phyloP scores from a whole-genome alignment of 2,797 vertebrate species.

The Lacerta bilineata region DNA sequence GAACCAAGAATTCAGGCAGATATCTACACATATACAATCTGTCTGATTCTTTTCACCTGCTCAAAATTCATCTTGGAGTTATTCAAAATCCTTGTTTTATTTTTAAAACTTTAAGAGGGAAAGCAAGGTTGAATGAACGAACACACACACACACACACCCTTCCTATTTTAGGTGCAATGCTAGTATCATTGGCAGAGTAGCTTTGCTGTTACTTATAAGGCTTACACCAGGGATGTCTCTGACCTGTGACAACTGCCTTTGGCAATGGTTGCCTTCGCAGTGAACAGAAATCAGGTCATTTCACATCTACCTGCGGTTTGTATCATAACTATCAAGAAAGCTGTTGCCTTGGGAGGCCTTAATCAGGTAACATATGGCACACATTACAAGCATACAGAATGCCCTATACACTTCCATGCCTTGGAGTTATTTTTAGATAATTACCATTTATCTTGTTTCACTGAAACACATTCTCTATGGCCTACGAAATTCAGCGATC shows the following conservation, averaged over 20 bases:
- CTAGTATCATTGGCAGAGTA: slow-evolving; percentile 43
- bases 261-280: slow-evolving; percentile 67
- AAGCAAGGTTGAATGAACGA: not conserved
- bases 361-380: not conserved
- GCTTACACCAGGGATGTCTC: slow-evolving; percentile 43
- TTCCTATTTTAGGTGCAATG: slow-evolving; percentile 54
- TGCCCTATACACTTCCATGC: not conserved
- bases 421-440: slow-evolving; percentile 4
- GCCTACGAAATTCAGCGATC: not conserved
- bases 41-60: not conserved
- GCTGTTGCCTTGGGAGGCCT: not conserved
- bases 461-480: not conserved
- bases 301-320: slow-evolving; percentile 49
- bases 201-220: slow-evolving; percentile 58
- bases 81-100: not conserved
- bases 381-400: not conserved
- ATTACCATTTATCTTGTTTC: not conserved
- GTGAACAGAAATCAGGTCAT: slow-evolving; percentile 55
- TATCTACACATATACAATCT: not conserved
- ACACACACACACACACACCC: not conserved
- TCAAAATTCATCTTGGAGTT: slow-evolving; percentile 9
- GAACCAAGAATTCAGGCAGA: not conserved
- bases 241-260: slow-evolving; percentile 48
- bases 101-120: not conserved
- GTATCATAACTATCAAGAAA: slow-evolving; percentile 27